Evolutionary conservation across 2,113 vertebrate species (phyloP).

Genomic region (Crotalus viridis): DNA sequence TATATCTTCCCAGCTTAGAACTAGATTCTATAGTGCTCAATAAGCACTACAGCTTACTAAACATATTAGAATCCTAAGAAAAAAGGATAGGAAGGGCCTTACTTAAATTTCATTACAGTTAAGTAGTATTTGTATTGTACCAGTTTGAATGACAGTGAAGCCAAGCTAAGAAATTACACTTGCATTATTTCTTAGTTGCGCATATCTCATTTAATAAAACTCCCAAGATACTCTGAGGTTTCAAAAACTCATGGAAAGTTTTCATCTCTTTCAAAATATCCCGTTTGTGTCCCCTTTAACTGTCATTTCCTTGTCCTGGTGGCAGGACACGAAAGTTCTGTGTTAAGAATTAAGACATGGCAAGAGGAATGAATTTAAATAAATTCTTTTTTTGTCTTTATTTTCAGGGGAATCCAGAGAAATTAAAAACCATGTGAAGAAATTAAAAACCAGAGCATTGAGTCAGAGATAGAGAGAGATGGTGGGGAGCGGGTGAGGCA

Average conservation of each 20-base stretch:
- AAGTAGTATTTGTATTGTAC: not conserved
- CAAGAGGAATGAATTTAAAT: conserved; percentile 31
- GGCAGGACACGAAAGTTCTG: not conserved
- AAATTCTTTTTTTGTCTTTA: conserved; percentile 39
- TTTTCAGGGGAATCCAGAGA: conserved; percentile 32
- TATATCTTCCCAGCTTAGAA: not conserved
- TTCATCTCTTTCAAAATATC: not conserved
- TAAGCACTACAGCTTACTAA: not conserved
- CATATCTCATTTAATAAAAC: not conserved
- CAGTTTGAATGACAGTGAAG: not conserved
- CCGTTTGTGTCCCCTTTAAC: not conserved
- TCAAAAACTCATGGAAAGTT: not conserved
- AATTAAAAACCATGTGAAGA: conserved; percentile 33
- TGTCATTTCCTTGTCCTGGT: not conserved
- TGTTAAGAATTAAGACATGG: not conserved
- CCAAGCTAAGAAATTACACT: not conserved
- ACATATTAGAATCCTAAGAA: not conserved
- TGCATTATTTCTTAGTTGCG: not conserved
- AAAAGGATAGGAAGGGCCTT: not conserved
- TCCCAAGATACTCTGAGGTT: not conserved
- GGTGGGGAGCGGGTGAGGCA: not conserved
- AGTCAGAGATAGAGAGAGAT: conserved; percentile 10
- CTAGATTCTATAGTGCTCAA: not conserved
- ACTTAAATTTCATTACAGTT: not conserved
- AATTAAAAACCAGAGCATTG: conserved; percentile 35